Evolutionary conservation across 2,888 invertebrate species (phyloP).

Genomic region (Erebia epiphron): DNA sequence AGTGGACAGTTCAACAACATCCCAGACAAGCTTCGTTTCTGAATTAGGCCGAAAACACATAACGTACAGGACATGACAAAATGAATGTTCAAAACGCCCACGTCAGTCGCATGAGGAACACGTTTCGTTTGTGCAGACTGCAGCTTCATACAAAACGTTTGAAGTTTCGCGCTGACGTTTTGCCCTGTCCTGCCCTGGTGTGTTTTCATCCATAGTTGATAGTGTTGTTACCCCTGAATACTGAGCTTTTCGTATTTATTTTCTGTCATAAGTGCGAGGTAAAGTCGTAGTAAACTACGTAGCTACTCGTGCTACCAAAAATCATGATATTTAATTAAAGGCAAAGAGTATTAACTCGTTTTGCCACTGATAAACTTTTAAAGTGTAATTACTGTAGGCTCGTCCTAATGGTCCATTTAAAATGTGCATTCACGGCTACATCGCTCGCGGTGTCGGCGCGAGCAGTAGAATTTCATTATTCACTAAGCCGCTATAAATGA

Average conservation of each 20-base stretch:
- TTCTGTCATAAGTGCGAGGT: neutral
- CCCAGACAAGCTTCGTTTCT: neutral
- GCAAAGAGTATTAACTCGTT: neutral
- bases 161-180: too few relatives aligned
- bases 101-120: too few relatives aligned
- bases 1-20: neutral
- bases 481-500: constrained; percentile 8
- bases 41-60: too few relatives aligned
- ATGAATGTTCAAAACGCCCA: too few relatives aligned
- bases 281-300: neutral
- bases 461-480: constrained; percentile 5
- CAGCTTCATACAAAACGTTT: too few relatives aligned
- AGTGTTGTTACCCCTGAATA: too few relatives aligned
- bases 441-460: neutral
- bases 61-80: too few relatives aligned
- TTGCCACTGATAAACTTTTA: neutral
- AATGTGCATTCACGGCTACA: constrained; percentile 10
- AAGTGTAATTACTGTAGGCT: neutral
- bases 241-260: too few relatives aligned
- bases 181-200: too few relatives aligned
- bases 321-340: neutral
- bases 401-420: constrained; percentile 8
- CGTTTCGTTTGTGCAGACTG: too few relatives aligned
- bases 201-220: too few relatives aligned
- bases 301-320: neutral